Percentiles rank a stretch among this genome's conserved stretches.
Evolutionary conservation across 2,888 invertebrate genomes (phyloP).

Genomic region (Xanthia togata): DNA sequence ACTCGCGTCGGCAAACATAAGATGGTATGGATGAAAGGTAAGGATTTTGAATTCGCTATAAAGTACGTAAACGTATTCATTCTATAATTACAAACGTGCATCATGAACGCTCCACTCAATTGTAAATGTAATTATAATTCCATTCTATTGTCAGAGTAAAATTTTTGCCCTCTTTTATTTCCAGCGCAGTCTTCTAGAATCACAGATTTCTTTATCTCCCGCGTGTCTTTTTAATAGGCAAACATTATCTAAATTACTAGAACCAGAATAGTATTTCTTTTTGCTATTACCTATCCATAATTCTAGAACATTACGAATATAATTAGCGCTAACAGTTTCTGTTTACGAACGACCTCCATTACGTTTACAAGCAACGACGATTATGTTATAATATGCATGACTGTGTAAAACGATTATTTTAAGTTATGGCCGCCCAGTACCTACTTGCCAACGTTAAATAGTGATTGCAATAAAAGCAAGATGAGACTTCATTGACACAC

Average conservation of each 20-base stretch:
- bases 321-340: slow-evolving; percentile 26
- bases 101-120: neutral
- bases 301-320: slow-evolving; percentile 23
- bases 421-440: slow-evolving; percentile 8
- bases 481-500: neutral
- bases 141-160: slow-evolving; percentile 22
- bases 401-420: slow-evolving; percentile 11
- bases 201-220: slow-evolving; percentile 56
- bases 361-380: slow-evolving; percentile 21
- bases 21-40: slow-evolving; percentile 2
- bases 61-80: slow-evolving; percentile 19
- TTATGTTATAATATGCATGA: slow-evolving; percentile 15
- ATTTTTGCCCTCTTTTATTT: slow-evolving; percentile 25
- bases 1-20: neutral
- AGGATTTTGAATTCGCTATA: neutral
- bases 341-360: slow-evolving; percentile 18
- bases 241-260: slow-evolving; percentile 34
- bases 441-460: neutral
- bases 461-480: neutral
- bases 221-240: slow-evolving; percentile 52
- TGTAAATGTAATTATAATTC: slow-evolving; percentile 20
- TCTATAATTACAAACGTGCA: slow-evolving; percentile 13
- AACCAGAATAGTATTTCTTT: slow-evolving; percentile 34
- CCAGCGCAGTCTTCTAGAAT: slow-evolving; percentile 55
- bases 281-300: slow-evolving; percentile 28